Evolutionary conservation across 2,888 invertebrate genomes (phyloP).

Genomic region (Tiliacea citrago): DNA sequence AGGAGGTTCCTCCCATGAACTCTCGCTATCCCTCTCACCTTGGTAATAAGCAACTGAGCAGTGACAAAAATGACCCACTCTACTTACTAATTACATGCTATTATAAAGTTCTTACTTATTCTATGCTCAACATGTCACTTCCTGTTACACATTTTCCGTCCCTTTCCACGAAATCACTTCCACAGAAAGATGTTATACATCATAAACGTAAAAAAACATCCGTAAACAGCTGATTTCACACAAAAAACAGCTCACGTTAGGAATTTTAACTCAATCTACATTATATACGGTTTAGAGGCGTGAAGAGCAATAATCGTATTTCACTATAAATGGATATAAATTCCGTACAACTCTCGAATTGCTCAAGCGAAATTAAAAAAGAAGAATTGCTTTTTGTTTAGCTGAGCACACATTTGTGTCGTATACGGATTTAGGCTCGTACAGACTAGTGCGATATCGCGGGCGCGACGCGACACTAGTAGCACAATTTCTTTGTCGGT

Average conservation of each 20-base stretch:
- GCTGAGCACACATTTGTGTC: constrained; percentile 31
- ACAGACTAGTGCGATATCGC: too few species aligned
- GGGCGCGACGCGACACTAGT: too few species aligned
- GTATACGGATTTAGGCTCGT: constrained; percentile 11
- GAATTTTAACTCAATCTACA: constrained; percentile 48
- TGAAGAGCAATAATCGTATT: constrained; percentile 63
- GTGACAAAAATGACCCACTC: too few species aligned
- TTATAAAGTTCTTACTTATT: too few species aligned
- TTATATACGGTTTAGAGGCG: constrained; percentile 30
- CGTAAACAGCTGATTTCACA: neutral
- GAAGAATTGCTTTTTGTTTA: constrained; percentile 49
- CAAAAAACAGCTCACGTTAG: constrained; percentile 24
- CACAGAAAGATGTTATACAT: neutral
- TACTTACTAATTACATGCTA: too few species aligned
- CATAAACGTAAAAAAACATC: neutral
- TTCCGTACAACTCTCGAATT: constrained; percentile 45
- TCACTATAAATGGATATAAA: constrained; percentile 64
- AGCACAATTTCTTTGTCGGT: too few species aligned
- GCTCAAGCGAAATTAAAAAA: constrained; percentile 64
- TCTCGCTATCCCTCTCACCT: too few species aligned
- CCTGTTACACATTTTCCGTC: too few species aligned
- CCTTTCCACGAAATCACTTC: too few species aligned
- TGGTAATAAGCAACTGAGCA: too few species aligned
- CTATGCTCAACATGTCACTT: too few species aligned
- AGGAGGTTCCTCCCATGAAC: too few species aligned